phyloP scores from a whole-genome alignment of 2,888 invertebrate genomes.

The Thymelicus lineola region DNA sequence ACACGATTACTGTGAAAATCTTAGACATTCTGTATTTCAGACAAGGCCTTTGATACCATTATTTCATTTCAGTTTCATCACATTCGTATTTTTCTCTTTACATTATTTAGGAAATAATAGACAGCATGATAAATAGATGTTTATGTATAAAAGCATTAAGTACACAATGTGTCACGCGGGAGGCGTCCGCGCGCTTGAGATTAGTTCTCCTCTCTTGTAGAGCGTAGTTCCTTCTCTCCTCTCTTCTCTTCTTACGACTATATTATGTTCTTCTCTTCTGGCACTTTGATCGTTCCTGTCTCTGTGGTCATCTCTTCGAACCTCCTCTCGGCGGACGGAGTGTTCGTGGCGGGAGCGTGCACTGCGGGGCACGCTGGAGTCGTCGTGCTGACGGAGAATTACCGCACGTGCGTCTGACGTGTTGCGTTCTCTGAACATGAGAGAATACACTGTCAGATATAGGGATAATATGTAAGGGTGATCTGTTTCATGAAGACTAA shows the following conservation, averaged over 20 bases:
- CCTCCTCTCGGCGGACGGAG: constrained; percentile 36
- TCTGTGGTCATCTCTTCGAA: constrained; percentile 47
- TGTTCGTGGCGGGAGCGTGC: constrained; percentile 55
- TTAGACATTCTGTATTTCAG: too few relatives aligned
- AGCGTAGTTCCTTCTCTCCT: constrained; percentile 75
- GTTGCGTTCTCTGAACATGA: constrained; percentile 76
- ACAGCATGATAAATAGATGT: constrained; percentile 75
- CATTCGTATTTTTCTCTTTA: too few relatives aligned
- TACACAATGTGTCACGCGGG: constrained; percentile 70
- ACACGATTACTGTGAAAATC: too few relatives aligned
- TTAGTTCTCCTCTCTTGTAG: constrained; percentile 92
- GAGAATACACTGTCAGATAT: not conserved
- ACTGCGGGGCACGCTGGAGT: constrained; percentile 83
- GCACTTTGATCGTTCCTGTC: constrained; percentile 64
- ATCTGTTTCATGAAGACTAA: not conserved
- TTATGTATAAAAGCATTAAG: constrained; percentile 77
- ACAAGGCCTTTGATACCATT: too few relatives aligned
- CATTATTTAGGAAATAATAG: constrained; percentile 49
- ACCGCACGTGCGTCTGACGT: constrained; percentile 76
- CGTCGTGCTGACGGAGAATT: constrained; percentile 70
- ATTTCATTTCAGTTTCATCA: not conserved
- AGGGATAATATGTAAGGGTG: too few relatives aligned
- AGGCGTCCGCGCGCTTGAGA: constrained; percentile 89
- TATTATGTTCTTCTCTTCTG: constrained; percentile 67
- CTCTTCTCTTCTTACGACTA: constrained; percentile 50